These are phyloP conservation scores for Mobula birostris DNA, from an alignment of 2,113 vertebrate genomes.

Conservation along the genomic window DNA sequence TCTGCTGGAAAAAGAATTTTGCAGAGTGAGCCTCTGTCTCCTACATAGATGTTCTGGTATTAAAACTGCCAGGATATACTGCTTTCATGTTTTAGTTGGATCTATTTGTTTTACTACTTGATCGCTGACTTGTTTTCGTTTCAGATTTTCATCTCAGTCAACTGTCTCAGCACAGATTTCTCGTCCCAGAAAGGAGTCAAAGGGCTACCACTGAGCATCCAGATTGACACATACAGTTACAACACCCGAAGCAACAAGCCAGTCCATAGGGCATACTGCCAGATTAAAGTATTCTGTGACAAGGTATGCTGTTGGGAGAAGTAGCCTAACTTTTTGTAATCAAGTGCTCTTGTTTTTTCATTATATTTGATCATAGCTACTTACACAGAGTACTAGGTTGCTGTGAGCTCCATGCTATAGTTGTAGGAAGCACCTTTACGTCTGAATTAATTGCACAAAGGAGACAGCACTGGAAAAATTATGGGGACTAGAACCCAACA, in stretches of 20 bases:
- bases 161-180: conserved; percentile 97
- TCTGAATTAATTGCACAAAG: too few relatives aligned
- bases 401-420: not conserved
- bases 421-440: not conserved
- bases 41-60: not conserved
- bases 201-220: conserved; percentile 88
- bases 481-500: too few relatives aligned
- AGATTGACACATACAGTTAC: conserved; percentile 97
- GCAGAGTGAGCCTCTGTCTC: not conserved
- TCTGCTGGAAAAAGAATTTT: not conserved
- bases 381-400: not conserved
- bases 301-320: conserved; percentile 60
- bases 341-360: not conserved
- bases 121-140: conserved; percentile 31
- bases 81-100: not conserved
- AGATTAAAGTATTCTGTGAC: conserved; percentile 98
- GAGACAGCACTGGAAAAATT: too few relatives aligned
- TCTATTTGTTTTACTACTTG: not conserved
- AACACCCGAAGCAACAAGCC: conserved; percentile 98
- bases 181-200: conserved; percentile 98
- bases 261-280: conserved; percentile 90
- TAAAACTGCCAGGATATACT: not conserved
- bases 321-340: not conserved
- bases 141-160: conserved; percentile 96
- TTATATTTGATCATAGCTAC: not conserved